A percentile compares a stretch with the other conserved stretches of the same genome.
Conservation (phyloP, 1,140 invertebrate genomes). For the Saccostrea glomerata region DNA sequence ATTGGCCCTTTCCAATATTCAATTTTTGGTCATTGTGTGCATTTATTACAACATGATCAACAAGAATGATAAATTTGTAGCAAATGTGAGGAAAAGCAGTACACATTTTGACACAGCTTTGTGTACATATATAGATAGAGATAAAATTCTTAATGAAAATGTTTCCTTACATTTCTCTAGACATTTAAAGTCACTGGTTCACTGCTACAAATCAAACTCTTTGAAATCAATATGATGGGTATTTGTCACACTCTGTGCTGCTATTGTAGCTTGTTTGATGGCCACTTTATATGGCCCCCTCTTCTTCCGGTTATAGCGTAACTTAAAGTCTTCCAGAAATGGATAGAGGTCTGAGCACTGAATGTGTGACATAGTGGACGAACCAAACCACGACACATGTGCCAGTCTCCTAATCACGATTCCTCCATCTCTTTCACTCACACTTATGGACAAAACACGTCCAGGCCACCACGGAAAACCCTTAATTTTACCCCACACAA, state of each 20-base stretch:
- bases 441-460: constrained; percentile 81
- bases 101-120: too few species aligned
- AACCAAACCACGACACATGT: constrained; percentile 92
- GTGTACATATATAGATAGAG: too few species aligned
- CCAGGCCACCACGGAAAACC: constrained; percentile 95
- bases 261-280: constrained; percentile 88
- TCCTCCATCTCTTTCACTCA: constrained; percentile 77
- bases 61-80: too few species aligned
- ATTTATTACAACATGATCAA: too few species aligned
- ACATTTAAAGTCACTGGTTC: too few species aligned
- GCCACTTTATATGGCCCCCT: constrained; percentile 92
- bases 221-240: constrained; percentile 63
- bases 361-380: constrained; percentile 89
- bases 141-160: too few species aligned
- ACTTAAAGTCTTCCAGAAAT: constrained; percentile 91
- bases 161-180: too few species aligned
- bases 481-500: constrained; percentile 94
- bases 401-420: constrained; percentile 82
- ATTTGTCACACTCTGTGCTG: constrained; percentile 81
- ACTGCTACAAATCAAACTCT: constrained; percentile 64
- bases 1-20: too few species aligned
- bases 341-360: constrained; percentile 90
- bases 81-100: too few species aligned
- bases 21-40: too few species aligned
- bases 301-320: constrained; percentile 88